Percentiles rank a stretch among this genome's conserved stretches.
These are phyloP conservation scores for Melanogrammus aeglefinus DNA, from an alignment of 2,797 vertebrate genomes.

Conservation along the genomic window DNA sequence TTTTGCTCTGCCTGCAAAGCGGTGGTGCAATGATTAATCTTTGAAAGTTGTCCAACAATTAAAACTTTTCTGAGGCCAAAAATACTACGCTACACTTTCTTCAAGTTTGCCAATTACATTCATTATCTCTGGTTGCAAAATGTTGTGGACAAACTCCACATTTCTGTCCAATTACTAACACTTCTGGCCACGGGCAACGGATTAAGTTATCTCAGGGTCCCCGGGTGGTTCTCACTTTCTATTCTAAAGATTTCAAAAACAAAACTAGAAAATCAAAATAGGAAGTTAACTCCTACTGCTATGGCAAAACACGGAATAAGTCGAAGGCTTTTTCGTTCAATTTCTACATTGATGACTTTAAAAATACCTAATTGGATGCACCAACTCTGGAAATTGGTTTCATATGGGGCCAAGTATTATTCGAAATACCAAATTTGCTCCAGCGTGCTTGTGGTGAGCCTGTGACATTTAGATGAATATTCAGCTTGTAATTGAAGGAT, in stretches of 20 bases:
- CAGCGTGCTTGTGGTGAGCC: neutral
- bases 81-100: neutral
- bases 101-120: neutral
- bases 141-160: neutral
- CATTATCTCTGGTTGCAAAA: neutral
- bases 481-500: slow-evolving; percentile 3
- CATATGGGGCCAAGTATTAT: neutral
- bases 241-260: neutral
- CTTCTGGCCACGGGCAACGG: neutral
- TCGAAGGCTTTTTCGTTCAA: neutral
- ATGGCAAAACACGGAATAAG: neutral
- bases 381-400: neutral
- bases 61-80: neutral
- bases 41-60: neutral
- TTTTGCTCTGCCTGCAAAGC: too few relatives aligned
- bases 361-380: neutral
- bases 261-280: neutral
- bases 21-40: too few relatives aligned
- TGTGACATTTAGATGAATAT: slow-evolving; percentile 1
- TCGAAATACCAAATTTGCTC: neutral
- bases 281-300: neutral
- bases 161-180: neutral
- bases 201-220: neutral
- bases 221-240: neutral
- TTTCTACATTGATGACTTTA: neutral